Percentiles rank a stretch among this genome's conserved stretches.
phyloP scores from a whole-genome alignment of 2,113 vertebrate species.

The Hydrolagus affinis region DNA sequence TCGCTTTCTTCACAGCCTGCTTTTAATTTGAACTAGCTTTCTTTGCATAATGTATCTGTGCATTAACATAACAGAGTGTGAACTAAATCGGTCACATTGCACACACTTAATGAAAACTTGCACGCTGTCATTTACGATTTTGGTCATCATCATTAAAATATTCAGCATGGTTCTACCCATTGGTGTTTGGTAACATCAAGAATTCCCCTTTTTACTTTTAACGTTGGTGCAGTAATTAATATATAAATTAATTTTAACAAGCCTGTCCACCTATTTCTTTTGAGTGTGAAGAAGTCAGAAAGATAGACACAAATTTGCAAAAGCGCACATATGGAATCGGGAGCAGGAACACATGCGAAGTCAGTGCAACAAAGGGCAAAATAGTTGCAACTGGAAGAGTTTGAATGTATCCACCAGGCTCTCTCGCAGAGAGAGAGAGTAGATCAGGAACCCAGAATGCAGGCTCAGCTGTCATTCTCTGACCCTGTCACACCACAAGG shows the following conservation, averaged over 20 bases:
- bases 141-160: too few relatives aligned
- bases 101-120: too few relatives aligned
- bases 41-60: too few relatives aligned
- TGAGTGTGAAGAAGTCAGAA: too few relatives aligned
- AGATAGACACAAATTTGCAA: not conserved
- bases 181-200: too few relatives aligned
- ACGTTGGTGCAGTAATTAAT: too few relatives aligned
- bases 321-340: not conserved
- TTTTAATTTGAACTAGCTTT: too few relatives aligned
- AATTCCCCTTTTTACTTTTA: not conserved
- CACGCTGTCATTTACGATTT: too few relatives aligned
- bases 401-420: not conserved
- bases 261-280: not conserved
- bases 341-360: not conserved
- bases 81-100: too few relatives aligned
- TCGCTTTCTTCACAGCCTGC: too few relatives aligned
- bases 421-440: not conserved
- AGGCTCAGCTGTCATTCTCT: conserved; percentile 19
- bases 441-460: not conserved
- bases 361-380: not conserved
- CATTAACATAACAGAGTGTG: too few relatives aligned
- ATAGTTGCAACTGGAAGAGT: not conserved
- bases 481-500: not conserved
- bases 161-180: too few relatives aligned
- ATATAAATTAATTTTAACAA: not conserved